phyloP scores from a whole-genome alignment of 2,113 vertebrate species.

The Numida meleagris region DNA sequence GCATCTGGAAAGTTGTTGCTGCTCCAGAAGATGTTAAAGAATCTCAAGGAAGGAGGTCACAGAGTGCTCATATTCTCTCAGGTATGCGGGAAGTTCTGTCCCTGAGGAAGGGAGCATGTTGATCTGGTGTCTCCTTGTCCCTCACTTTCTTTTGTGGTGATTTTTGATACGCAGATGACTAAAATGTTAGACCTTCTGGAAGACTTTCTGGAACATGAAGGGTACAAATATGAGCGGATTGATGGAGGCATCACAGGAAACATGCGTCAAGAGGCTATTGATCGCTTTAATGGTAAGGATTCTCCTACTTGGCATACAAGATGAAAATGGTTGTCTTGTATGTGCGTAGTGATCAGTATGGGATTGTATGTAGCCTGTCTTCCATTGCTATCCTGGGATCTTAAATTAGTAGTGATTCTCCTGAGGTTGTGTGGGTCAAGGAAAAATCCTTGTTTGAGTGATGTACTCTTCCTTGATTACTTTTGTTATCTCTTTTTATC shows the following conservation, averaged over 20 bases:
- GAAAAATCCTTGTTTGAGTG: not conserved
- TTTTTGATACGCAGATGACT: slow-evolving; percentile 85
- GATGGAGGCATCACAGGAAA: slow-evolving; percentile 96
- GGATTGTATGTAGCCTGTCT: not conserved
- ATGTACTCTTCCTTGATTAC: not conserved
- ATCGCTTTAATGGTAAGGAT: slow-evolving; percentile 92
- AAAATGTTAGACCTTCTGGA: slow-evolving; percentile 97
- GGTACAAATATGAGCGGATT: slow-evolving; percentile 97
- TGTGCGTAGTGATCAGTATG: not conserved
- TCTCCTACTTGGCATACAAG: not conserved
- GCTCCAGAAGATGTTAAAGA: slow-evolving; percentile 95
- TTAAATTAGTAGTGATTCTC: not conserved
- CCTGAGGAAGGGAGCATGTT: not conserved
- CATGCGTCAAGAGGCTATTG: slow-evolving; percentile 97
- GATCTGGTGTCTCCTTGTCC: not conserved
- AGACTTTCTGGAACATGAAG: slow-evolving; percentile 95
- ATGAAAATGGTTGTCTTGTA: not conserved
- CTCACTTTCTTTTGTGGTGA: not conserved
- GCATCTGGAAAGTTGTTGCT: slow-evolving; percentile 92
- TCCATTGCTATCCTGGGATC: not conserved
- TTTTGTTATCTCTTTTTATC: not conserved
- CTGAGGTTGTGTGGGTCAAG: not conserved
- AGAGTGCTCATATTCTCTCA: slow-evolving; percentile 97
- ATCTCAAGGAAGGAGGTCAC: slow-evolving; percentile 94
- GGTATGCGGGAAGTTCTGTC: slow-evolving; percentile 67